Evolutionary conservation across 2,797 vertebrate species (phyloP).

Genomic region (Pseudomugil gertrudae): DNA sequence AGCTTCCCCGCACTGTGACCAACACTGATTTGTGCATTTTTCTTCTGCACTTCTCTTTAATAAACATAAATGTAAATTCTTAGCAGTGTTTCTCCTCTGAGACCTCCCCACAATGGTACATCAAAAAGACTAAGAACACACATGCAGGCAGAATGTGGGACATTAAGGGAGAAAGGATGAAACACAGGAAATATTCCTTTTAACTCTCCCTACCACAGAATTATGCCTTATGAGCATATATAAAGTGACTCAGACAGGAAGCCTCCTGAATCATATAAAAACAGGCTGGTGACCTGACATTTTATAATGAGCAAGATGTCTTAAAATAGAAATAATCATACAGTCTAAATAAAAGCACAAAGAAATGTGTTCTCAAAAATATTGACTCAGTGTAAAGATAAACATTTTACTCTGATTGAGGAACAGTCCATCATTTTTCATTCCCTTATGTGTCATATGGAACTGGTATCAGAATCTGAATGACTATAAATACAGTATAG

Average conservation of each 20-base stretch:
- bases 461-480: too few species aligned
- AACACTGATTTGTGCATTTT: slow-evolving; percentile 31
- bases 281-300: slow-evolving; percentile 19
- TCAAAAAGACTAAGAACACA: slow-evolving; percentile 38
- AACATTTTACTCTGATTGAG: neutral
- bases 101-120: slow-evolving; percentile 51
- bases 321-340: slow-evolving; percentile 4
- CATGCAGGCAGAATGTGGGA: slow-evolving; percentile 61
- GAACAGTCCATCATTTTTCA: neutral
- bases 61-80: slow-evolving; percentile 71
- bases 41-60: slow-evolving; percentile 42
- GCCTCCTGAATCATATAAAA: slow-evolving; percentile 34
- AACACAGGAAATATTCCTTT: slow-evolving; percentile 51
- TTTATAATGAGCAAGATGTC: slow-evolving; percentile 22
- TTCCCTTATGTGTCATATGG: neutral
- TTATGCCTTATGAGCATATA: slow-evolving; percentile 4
- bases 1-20: slow-evolving; percentile 16
- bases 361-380: neutral
- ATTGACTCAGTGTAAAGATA: neutral
- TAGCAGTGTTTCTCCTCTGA: slow-evolving; percentile 53
- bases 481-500: too few species aligned
- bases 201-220: slow-evolving; percentile 27
- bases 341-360: neutral
- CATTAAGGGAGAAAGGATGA: slow-evolving; percentile 64
- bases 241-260: slow-evolving; percentile 18